These are phyloP conservation scores for Zeugodacus cucurbitae DNA, from an alignment of 1,140 invertebrate genomes.

Conservation along the genomic window DNA sequence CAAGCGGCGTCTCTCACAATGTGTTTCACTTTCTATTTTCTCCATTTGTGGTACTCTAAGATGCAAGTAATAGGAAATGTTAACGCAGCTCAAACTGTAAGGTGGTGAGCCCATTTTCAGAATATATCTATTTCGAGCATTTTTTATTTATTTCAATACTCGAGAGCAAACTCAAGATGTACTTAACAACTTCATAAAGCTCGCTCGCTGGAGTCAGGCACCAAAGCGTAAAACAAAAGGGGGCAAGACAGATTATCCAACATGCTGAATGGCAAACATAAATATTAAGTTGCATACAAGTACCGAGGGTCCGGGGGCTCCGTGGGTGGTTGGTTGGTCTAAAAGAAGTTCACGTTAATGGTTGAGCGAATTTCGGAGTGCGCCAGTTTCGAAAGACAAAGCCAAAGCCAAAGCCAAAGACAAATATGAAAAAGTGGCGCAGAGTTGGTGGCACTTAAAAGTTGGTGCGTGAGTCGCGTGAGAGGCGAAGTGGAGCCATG, in stretches of 20 bases:
- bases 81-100: no score
- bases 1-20: no score
- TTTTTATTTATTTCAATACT: no score
- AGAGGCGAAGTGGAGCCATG: background rate
- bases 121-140: no score
- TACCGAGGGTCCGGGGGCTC: background rate
- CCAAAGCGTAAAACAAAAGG: background rate
- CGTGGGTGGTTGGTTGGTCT: no score
- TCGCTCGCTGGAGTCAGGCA: background rate
- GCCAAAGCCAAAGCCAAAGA: background rate
- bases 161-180: background rate
- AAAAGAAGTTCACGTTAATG: background rate
- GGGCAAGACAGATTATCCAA: background rate
- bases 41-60: no score
- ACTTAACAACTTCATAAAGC: background rate
- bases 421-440: background rate
- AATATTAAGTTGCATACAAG: background rate
- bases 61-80: no score
- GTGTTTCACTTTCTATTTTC: no score
- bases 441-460: conserved; percentile 30
- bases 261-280: background rate
- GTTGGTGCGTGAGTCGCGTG: background rate
- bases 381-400: background rate
- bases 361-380: background rate
- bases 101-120: background rate